Base-by-base conservation (phyloP, 1,140 invertebrate species). In the Lysiphlebus fabarum region DNA sequence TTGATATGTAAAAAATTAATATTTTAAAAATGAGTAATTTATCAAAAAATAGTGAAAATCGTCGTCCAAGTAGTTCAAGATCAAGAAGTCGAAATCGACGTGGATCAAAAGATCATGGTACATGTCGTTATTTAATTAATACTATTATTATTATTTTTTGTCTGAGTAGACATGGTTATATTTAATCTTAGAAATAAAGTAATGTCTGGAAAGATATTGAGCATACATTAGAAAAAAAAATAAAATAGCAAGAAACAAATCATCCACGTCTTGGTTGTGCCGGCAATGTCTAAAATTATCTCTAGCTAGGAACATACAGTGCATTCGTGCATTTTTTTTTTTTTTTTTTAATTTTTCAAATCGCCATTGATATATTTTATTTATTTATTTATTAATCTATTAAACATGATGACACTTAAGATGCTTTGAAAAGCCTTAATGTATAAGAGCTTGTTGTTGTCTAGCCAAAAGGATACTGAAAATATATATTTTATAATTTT, bases 61-160 rank as follows among this genome's bases (percentile, higher is more conserved):
- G 60, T 40, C 59, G 58, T 50, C 67, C 62, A 59, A 63, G 65
- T 65, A 69, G 68, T 62, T 74, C 75, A 50, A 71, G 75, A 66
- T 75, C 75, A 47, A 72, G 71, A 64, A 77, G 75, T 65, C 68
- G 72, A 45, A 75, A 67, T 65, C 72, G 74, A 56, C 71, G 73
- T 12, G 64, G 73, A 34, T 75, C 74, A 50, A 71, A 66, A 48
- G 75, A 77, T 65, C 73, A 77, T 62, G 75, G 75, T 76, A 74
- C 50, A 57, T n/a, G 10, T 10, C 10, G n/a, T 47, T 47, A 17
- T 50, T 37, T 37, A 37, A 48, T 60, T 44, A 33, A 12, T 36
- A 36, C 17, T 7, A n/a, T 49, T 40, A 41, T 53, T 53, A 12
- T 14, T n/a, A n/a, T n/a, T n/a, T 26, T 40, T 41, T 3, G 38